Base-by-base conservation (phyloP, 2,888 invertebrate species). In the Oscheius sp. region DNA sequence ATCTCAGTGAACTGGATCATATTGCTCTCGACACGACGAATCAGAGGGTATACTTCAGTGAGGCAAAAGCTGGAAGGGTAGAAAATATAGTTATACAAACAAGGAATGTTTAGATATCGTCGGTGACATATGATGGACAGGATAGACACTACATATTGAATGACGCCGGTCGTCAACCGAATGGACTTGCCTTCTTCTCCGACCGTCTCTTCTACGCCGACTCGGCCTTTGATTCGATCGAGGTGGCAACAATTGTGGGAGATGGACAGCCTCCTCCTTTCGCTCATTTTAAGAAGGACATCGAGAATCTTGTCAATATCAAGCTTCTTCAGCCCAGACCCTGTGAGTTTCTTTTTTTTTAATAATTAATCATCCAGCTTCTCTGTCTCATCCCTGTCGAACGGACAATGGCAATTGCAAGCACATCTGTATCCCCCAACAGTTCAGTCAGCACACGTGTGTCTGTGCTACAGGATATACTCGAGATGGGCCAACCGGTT, bases 331-430 rank as follows among this genome's bases (percentile, higher is more conserved):
- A 92, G 80, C 94, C 94, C 87, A 90, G 94, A 33, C 90, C 91
- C 56, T 84, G 88, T 88, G 74, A 85, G 77, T 56, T n/a, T 9
- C 14, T 38, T 24, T 4, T 12, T 14, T 30, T 12, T 5, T 14
- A 24, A 2, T 14, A 41, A 4, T 59, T 9, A 24, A 38, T 8
- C 3, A 59, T 80, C 51, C 72, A 80, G 78, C 72, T 1, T 68
- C 77, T 0, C 51, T 62, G 30, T 67, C 57, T 20, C 95, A 95
- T 87, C 94, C 94, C 0, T 95, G 95, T 86, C 88, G 92, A 47
- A 90, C 89, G 32, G 91, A 90, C 78, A 95, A 96, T 83, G 97
- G 96, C 0, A 93, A 92, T 1, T 98, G 98, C 87, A 92, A 92
- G 72, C 97, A 98, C 80, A 90, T 98, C 33, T 98, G 98, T 86